Conservation (phyloP, 2,113 vertebrate species). For the Sceloporus undulatus region DNA sequence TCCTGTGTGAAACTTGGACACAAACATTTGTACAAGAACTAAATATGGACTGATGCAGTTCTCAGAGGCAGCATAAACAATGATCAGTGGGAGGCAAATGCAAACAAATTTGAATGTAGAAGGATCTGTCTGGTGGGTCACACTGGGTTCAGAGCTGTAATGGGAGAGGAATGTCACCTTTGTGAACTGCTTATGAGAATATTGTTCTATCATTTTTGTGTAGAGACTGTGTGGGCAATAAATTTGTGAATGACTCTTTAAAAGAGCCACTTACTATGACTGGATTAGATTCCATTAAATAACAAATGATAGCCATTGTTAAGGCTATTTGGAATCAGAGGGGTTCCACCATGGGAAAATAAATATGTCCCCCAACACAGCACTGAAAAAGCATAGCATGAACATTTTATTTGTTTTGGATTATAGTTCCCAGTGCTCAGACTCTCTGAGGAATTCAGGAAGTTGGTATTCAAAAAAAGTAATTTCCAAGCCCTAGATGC, state of each 20-base stretch:
- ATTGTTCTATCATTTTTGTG: constrained; percentile 50
- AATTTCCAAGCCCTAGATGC: too few relatives aligned
- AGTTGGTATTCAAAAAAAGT: background rate
- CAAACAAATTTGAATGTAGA: constrained; percentile 57
- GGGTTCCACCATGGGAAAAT: background rate
- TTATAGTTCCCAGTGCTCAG: too few relatives aligned
- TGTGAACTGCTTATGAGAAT: constrained; percentile 65
- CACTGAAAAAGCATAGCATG: background rate
- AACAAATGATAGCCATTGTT: constrained; percentile 36
- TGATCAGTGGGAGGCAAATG: constrained; percentile 52
- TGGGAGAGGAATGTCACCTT: constrained; percentile 50
- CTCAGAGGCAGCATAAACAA: constrained; percentile 46
- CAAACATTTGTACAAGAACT: constrained; percentile 51
- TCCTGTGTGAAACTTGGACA: constrained; percentile 47
- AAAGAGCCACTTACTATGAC: constrained; percentile 22
- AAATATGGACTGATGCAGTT: constrained; percentile 33
- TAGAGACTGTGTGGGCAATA: constrained; percentile 43
- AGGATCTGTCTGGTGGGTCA: background rate
- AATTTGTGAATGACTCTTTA: constrained; percentile 45
- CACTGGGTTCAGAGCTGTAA: constrained; percentile 50
- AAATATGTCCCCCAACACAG: too few relatives aligned
- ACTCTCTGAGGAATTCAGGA: background rate
- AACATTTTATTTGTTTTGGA: too few relatives aligned
- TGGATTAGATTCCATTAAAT: constrained; percentile 3
- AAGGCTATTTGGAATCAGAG: background rate